Evolutionary conservation across 2,797 vertebrate genomes (phyloP).

Genomic region (Tinamus major): DNA sequence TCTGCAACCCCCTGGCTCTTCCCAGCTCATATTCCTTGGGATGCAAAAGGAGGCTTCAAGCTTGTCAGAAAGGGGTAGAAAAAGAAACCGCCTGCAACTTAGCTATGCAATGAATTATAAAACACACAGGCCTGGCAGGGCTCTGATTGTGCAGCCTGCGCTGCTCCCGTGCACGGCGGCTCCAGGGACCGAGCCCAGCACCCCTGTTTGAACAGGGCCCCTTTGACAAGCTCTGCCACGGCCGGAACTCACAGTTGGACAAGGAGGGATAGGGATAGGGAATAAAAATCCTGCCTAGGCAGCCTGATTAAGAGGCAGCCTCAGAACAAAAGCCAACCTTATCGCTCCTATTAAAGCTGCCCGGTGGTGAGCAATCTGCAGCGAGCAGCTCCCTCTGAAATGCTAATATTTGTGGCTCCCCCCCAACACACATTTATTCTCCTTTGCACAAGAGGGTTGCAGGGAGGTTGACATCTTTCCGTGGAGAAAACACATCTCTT

Average conservation of each 20-base stretch:
- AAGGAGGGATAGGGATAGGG: background rate
- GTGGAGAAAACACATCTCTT: background rate
- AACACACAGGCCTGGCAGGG: conserved; percentile 58
- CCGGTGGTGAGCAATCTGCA: conserved; percentile 43
- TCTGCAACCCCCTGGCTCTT: conserved; percentile 15
- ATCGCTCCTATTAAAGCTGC: conserved; percentile 57
- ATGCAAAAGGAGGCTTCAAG: conserved; percentile 42
- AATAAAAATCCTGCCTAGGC: conserved; percentile 12
- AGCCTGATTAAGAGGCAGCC: conserved; percentile 56
- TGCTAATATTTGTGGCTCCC: conserved; percentile 43
- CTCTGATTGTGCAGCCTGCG: conserved; percentile 65
- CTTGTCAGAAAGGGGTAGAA: conserved; percentile 40
- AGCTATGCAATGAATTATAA: conserved; percentile 79
- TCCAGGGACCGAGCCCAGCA: conserved; percentile 38
- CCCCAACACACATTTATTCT: background rate
- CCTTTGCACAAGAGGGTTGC: background rate
- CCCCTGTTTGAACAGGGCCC: conserved; percentile 57
- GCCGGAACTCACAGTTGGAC: conserved; percentile 58
- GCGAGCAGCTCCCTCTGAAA: conserved; percentile 49
- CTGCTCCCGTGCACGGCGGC: conserved; percentile 42
- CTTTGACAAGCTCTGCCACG: conserved; percentile 63
- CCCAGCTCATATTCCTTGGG: conserved; percentile 56
- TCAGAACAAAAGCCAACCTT: conserved; percentile 69
- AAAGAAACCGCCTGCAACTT: conserved; percentile 49
- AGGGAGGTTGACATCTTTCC: too few relatives aligned